phyloP scores from a whole-genome alignment of 2,113 vertebrate species.

The Sciurus niger region DNA sequence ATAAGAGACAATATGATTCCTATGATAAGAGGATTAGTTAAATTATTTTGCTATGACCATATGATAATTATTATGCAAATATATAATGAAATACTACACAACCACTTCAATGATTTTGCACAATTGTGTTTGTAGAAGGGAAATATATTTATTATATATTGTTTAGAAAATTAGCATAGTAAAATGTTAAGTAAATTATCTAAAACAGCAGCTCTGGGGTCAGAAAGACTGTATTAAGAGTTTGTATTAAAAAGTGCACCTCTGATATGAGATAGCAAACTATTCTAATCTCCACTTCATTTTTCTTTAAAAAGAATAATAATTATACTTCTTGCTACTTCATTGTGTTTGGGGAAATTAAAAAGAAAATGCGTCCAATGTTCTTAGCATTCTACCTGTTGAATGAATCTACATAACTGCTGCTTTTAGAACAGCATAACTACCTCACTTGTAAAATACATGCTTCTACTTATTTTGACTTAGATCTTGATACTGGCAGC shows the following conservation, averaged over 20 bases:
- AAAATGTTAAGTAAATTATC: background rate
- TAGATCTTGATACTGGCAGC: background rate
- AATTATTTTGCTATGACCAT: background rate
- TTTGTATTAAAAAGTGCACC: background rate
- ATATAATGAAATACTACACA: background rate
- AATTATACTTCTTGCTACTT: background rate
- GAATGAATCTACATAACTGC: background rate
- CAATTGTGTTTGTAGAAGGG: background rate
- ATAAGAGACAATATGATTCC: background rate
- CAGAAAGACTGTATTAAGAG: background rate
- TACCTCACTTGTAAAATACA: background rate
- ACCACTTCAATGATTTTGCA: background rate
- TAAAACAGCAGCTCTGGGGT: background rate
- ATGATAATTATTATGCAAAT: background rate
- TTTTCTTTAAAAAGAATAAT: slow-evolving; percentile 42
- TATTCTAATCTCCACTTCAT: background rate
- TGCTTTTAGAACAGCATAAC: background rate
- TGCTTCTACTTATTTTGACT: background rate
- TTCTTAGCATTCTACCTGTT: slow-evolving; percentile 23
- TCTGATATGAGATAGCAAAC: background rate
- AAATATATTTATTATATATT: background rate
- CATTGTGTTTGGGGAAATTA: background rate
- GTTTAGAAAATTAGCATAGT: background rate
- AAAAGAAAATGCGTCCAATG: background rate
- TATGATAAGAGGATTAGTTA: background rate